phyloP scores from a whole-genome alignment of 1,140 invertebrate genomes.

The Ericerus pela region DNA sequence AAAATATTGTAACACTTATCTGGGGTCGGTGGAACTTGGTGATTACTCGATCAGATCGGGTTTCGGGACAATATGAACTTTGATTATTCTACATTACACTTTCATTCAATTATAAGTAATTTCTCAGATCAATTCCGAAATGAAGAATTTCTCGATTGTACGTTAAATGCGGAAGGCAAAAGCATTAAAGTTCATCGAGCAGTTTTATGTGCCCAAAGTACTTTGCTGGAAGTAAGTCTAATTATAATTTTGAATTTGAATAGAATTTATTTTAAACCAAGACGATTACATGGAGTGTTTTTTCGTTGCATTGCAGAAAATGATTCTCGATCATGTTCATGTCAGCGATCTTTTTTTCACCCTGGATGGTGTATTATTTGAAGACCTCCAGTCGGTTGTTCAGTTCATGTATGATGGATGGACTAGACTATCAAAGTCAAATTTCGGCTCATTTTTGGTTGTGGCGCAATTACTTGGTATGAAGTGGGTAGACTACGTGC shows the following conservation, averaged over 20 bases:
- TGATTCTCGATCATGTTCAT: background rate
- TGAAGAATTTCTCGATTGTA: conserved; percentile 4
- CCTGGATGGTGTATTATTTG: background rate
- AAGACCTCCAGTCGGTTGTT: background rate
- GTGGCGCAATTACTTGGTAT: background rate
- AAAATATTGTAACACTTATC: too few relatives aligned
- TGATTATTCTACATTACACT: conserved; percentile 1
- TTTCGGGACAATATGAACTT: conserved; percentile 2
- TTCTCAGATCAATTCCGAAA: conserved; percentile 3
- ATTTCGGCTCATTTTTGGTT: background rate
- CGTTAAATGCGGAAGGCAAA: background rate
- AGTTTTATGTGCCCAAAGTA: background rate
- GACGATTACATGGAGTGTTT: background rate
- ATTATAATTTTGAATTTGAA: background rate
- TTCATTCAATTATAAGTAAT: background rate
- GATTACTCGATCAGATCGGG: too few relatives aligned
- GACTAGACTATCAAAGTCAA: background rate
- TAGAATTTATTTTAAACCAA: background rate
- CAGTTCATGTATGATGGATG: conserved; percentile 2
- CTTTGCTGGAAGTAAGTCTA: background rate
- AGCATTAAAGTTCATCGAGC: background rate
- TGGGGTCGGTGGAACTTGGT: too few relatives aligned
- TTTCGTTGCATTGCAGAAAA: background rate
- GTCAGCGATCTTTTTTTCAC: background rate
- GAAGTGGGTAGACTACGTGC: background rate